A percentile compares a stretch with the other conserved stretches of the same genome.
Evolutionary conservation across 2,113 vertebrate genomes (phyloP).

Genomic region (Suncus etruscus): DNA sequence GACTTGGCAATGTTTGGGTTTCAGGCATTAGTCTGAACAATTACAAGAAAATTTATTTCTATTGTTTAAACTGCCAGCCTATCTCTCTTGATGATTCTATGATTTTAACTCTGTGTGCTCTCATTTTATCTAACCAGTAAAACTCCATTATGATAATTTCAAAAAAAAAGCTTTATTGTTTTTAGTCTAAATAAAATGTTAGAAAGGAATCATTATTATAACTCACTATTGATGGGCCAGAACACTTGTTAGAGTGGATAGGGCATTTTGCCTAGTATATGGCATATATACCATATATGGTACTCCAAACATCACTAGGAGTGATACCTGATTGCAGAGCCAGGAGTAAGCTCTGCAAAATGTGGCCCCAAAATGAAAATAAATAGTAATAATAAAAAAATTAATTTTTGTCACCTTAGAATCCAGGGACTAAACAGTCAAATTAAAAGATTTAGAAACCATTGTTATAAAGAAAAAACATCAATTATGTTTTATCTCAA

Average conservation of each 20-base stretch:
- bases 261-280: too few relatives aligned
- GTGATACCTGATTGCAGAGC: too few relatives aligned
- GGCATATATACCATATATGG: too few relatives aligned
- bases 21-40: not conserved
- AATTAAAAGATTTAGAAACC: not conserved
- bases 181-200: conserved; percentile 51
- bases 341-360: too few relatives aligned
- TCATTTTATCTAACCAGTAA: not conserved
- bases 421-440: not conserved
- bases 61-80: not conserved
- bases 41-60: conserved; percentile 7
- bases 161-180: conserved; percentile 3
- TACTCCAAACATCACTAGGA: too few relatives aligned
- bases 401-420: not conserved
- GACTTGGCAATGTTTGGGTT: not conserved
- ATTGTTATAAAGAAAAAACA: not conserved
- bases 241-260: too few relatives aligned
- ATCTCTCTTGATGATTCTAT: not conserved
- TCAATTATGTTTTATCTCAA: not conserved
- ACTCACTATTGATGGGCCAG: not conserved
- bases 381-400: too few relatives aligned
- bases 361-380: too few relatives aligned
- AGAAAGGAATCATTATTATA: not conserved
- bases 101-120: not conserved
- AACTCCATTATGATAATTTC: not conserved